Base-by-base conservation (phyloP, 2,888 invertebrate genomes). In the Ormyrus labotus region DNA sequence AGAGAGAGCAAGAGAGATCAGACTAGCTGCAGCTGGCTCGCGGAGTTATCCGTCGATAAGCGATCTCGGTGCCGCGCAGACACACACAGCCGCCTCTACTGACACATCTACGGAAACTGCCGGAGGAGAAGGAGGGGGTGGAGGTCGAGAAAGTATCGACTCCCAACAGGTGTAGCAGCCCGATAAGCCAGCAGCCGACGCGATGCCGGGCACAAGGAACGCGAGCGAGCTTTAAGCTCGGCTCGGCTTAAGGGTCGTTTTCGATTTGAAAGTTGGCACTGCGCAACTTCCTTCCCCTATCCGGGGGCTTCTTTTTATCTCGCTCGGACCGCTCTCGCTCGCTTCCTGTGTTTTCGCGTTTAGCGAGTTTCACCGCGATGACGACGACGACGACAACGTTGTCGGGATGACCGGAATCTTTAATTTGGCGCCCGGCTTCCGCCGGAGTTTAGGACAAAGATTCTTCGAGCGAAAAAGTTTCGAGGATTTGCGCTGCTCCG, bases 151-250 rank as follows among this genome's bases (percentile, higher is more conserved):
- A 78, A 81, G 74, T 81, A 78, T 78, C 71, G 78, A 71, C 78
- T 81, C 64, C 78, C 74, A 78, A 78, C 74, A 78, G 78, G 78
- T 81, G 81, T 81, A 78, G 78, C 75, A 4, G 51, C 8, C 74
- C 74, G 81, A 81, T 81, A 81, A 78, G 81, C 71, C 61, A 34
- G 34, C 34, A 34, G 34, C 34, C 63, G 51, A 64, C n/a, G 71
- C 65, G 65, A 57, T 9, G 68, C 10, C 48, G 65, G 45, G 68
- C 5, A 34, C 34, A 34, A 34, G 34, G 34, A 34, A 34, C 55
- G 11, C 51, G 13, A 13, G 48, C 10, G 55, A 79, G 74, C 69
- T 69, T 79, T 67, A 76, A 76, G 73, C 68, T 72, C 19, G 51
- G 11, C 55, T 48, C 45, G 58, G 68, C 69, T 72, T 77, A 77